These are phyloP conservation scores for Nomada ferruginata DNA, from an alignment of 2,888 invertebrate species.

Conservation along the genomic window DNA sequence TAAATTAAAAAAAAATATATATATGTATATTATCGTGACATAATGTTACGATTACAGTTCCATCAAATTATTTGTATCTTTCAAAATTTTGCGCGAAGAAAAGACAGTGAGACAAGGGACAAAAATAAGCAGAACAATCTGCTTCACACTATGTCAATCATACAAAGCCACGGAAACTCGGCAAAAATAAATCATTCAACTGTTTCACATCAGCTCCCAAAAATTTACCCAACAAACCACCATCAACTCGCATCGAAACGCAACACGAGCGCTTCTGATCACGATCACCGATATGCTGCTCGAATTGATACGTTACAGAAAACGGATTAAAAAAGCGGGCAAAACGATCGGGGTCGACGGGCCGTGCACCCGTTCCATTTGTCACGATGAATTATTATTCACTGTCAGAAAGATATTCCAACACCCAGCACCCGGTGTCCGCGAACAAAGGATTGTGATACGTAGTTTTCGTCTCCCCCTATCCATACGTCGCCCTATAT, in stretches of 20 bases:
- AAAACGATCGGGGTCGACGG: background rate
- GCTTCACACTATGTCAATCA: too few relatives aligned
- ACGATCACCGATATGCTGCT: background rate
- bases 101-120: too few relatives aligned
- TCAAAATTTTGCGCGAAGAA: too few relatives aligned
- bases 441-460: slow-evolving; percentile 51
- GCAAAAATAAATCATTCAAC: background rate
- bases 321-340: slow-evolving; percentile 23
- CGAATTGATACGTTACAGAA: slow-evolving; percentile 31
- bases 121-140: too few relatives aligned
- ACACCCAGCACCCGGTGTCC: slow-evolving; percentile 7
- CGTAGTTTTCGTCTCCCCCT: slow-evolving; percentile 24
- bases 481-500: slow-evolving; percentile 17
- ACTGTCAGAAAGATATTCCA: slow-evolving; percentile 31
- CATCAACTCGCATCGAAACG: background rate
- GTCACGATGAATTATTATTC: slow-evolving; percentile 52
- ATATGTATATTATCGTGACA: too few relatives aligned
- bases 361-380: slow-evolving; percentile 18
- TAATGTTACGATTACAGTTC: background rate
- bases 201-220: background rate
- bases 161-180: background rate
- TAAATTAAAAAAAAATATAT: too few relatives aligned
- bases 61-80: background rate
- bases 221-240: background rate
- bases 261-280: background rate